Conservation (phyloP, 2,113 vertebrate genomes). For the Pterophyllum scalare region DNA sequence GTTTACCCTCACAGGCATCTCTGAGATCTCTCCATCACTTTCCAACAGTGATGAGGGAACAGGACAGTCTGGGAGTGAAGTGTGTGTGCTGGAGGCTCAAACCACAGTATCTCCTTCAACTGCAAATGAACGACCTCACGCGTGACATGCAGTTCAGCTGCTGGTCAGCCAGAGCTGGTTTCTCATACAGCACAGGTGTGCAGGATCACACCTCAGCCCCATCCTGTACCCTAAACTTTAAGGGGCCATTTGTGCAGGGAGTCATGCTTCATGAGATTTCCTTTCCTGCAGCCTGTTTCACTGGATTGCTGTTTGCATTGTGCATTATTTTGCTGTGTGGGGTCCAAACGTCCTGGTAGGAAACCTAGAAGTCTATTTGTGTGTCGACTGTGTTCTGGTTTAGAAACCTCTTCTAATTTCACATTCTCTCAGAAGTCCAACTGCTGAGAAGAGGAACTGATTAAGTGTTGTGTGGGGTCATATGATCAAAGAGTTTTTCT, state of each 20-base stretch:
- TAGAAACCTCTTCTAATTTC: constrained; percentile 24
- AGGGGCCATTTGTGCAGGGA: background rate
- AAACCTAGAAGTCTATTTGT: background rate
- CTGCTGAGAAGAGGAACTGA: background rate
- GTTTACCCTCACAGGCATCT: too few relatives aligned
- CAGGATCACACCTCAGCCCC: background rate
- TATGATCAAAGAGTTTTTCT: background rate
- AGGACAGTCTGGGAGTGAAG: too few relatives aligned
- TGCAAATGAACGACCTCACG: background rate
- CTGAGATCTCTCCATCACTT: too few relatives aligned
- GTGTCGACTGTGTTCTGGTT: background rate
- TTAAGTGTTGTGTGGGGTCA: background rate
- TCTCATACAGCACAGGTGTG: background rate
- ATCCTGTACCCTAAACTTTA: background rate
- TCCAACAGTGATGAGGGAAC: too few relatives aligned
- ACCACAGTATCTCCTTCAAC: too few relatives aligned
- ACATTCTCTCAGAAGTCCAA: constrained; percentile 34
- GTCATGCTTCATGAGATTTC: background rate
- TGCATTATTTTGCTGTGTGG: background rate
- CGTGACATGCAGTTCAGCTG: background rate
- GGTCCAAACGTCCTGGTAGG: background rate
- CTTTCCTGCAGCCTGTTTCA: background rate
- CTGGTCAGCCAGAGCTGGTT: background rate
- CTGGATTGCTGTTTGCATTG: background rate
- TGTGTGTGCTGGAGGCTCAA: background rate